Evolutionary conservation across 2,797 vertebrate species (phyloP).

Genomic region (Sitta carolinensis): DNA sequence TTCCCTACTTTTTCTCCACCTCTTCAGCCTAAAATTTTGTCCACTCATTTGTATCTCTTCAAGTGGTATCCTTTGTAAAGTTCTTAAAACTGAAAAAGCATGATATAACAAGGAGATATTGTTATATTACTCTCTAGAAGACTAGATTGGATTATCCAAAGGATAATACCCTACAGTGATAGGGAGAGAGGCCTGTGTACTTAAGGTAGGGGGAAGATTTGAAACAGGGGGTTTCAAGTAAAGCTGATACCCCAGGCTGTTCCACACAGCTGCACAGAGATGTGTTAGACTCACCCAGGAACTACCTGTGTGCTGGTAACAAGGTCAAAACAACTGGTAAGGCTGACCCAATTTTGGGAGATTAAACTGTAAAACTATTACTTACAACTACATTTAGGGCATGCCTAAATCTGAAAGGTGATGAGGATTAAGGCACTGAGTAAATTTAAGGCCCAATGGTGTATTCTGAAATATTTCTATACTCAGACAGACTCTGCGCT

Average conservation of each 20-base stretch:
- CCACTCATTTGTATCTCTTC: conserved; percentile 2
- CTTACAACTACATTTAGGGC: background rate
- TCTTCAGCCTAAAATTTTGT: conserved; percentile 28
- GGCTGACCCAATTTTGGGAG: conserved; percentile 6
- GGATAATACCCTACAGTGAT: background rate
- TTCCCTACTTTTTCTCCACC: background rate
- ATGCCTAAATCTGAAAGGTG: background rate
- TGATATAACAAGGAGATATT: background rate
- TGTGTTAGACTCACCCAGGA: background rate
- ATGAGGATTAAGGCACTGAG: background rate
- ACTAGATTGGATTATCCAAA: background rate
- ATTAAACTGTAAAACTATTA: conserved; percentile 32
- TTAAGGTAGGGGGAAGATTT: background rate
- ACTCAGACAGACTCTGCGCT: background rate
- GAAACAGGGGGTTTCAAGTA: background rate
- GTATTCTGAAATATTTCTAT: background rate
- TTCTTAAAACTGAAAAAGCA: background rate
- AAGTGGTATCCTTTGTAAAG: background rate
- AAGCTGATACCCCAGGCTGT: background rate
- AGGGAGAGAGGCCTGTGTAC: background rate
- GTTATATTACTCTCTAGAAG: background rate
- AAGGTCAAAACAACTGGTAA: conserved; percentile 28
- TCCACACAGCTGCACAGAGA: background rate
- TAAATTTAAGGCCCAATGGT: background rate
- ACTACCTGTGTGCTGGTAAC: background rate